Percentiles rank a stretch among this genome's conserved stretches.
Conservation (phyloP, 2,797 vertebrate genomes). For the Tamandua tetradactyla region DNA sequence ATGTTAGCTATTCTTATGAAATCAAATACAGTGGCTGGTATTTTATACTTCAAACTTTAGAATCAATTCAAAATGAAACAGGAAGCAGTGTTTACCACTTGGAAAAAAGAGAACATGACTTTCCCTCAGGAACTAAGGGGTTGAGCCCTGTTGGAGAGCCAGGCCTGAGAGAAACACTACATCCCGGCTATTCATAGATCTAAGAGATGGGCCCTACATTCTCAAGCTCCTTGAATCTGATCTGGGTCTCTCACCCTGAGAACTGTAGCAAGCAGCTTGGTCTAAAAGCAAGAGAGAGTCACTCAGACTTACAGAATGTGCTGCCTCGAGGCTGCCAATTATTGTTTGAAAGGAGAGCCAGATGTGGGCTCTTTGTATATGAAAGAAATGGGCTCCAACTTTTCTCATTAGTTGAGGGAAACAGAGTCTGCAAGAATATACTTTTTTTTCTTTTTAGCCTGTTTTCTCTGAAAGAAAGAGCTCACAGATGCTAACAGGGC, state of each 20-base stretch:
- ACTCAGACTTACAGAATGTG: neutral
- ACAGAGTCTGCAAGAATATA: neutral
- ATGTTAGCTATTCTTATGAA: neutral
- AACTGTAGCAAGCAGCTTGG: neutral
- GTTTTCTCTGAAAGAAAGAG: neutral
- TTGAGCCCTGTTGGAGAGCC: neutral
- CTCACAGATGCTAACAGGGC: neutral
- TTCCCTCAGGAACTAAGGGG: neutral
- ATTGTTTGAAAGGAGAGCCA: conserved; percentile 1
- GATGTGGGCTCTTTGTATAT: neutral
- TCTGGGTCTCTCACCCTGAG: neutral
- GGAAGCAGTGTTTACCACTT: neutral
- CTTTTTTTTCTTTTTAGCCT: neutral
- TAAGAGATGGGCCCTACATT: neutral
- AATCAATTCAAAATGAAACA: neutral
- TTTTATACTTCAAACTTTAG: conserved; percentile 27
- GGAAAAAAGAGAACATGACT: neutral
- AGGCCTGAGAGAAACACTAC: neutral
- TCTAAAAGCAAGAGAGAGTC: neutral
- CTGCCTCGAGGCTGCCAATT: neutral
- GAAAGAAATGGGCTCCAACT: neutral
- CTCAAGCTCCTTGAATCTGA: neutral
- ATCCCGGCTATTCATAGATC: neutral
- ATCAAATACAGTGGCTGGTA: neutral
- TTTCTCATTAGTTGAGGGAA: neutral